These are phyloP conservation scores for Oncopodura yosiiana DNA, from an alignment of 1,140 invertebrate genomes.

Conservation along the genomic window DNA sequence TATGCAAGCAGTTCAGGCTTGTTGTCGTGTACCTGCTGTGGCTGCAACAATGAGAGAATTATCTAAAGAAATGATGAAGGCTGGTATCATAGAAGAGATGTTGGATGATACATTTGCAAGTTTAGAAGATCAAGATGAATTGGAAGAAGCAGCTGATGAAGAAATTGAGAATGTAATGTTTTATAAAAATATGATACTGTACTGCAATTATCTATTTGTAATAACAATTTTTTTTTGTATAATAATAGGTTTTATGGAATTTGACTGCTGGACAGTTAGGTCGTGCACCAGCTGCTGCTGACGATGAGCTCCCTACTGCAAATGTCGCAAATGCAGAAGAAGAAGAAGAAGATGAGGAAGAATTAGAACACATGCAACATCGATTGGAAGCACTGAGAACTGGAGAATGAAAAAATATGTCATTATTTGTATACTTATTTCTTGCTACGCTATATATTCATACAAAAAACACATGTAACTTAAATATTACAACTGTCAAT, in stretches of 20 bases:
- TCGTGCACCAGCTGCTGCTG: constrained; percentile 62
- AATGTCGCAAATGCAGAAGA: constrained; percentile 46
- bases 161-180: constrained; percentile 75
- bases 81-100: constrained; percentile 83
- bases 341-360: constrained; percentile 57
- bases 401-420: too few species aligned
- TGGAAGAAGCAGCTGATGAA: constrained; percentile 83
- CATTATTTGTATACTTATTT: too few species aligned
- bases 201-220: not conserved
- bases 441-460: too few species aligned
- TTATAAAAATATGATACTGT: not conserved
- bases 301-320: constrained; percentile 47
- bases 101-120: constrained; percentile 92
- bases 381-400: constrained; percentile 69
- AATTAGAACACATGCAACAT: constrained; percentile 74
- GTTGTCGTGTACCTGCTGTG: constrained; percentile 84
- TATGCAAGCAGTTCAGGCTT: constrained; percentile 92
- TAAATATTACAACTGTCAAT: too few species aligned
- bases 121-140: constrained; percentile 77
- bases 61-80: constrained; percentile 96
- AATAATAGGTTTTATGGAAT: constrained; percentile 76
- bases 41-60: constrained; percentile 92
- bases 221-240: constrained; percentile 15
- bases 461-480: too few species aligned
- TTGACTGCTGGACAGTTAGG: constrained; percentile 86